Base-by-base conservation (phyloP, 1,140 invertebrate genomes). In the Ceratina australensis region DNA sequence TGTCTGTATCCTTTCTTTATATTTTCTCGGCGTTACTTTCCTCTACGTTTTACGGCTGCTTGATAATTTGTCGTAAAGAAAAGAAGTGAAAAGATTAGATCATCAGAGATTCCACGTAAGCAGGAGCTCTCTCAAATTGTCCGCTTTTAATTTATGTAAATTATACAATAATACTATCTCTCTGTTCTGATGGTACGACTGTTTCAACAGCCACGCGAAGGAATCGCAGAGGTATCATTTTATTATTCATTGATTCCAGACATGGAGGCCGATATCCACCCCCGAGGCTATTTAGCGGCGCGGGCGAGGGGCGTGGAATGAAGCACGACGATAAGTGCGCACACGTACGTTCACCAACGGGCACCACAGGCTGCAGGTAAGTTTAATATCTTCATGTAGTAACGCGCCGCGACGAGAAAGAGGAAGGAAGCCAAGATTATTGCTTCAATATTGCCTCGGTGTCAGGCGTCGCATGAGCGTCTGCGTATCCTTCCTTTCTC, bases 391-490 rank as follows among this genome's bases (percentile, higher is more conserved):
- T 84, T 84, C 79, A 71, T 83, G 86, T 80, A 86, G 80, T 74
- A 79, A 83, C 75, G 81, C 49, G 69, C 20, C 50, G 66, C 60
- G 52, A 50, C 59, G 52, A 61, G 74, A 71, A 75, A 75, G 63
- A 59, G 80, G 78, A 73, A 79, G 82, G 69, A 77, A 84, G 79
- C 82, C 81, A 84, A 84, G 87, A 87, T 88, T 87, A 88, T 90
- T 91, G 86, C 90, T 88, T 91, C 88, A 89, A 91, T 91, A 91
- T 92, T 91, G 89, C 86, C 76, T 13, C 80, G 87, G 90, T 89
- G 88, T 87, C 86, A 87, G 87, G 81, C 84, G 84, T 86, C 84
- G 85, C 85, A 78, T 82, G 82, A 88, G 86, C 84, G 86, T 88
- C 85, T 86, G 83, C 79, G 85, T 89, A 86, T 72, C 68, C 54